Base-by-base conservation (phyloP, 2,888 invertebrate genomes). In the Tetheella fluctuosa region DNA sequence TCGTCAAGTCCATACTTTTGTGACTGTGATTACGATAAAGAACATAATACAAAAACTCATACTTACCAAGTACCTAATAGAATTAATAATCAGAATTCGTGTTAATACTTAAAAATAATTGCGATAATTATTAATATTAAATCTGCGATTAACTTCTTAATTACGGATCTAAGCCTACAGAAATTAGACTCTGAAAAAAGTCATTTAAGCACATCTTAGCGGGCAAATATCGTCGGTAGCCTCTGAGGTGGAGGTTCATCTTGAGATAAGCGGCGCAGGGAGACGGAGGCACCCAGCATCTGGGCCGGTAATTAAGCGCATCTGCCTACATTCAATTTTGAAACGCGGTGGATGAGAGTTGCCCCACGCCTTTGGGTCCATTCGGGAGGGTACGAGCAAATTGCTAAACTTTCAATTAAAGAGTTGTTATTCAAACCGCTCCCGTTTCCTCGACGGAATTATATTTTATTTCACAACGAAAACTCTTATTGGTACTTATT, bases 401-500 rank as follows among this genome's bases (percentile, higher is more conserved):
- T 92, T 92, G 91, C 92, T 91, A 91, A 92, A 93, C 92, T 93
- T 93, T 93, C 93, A 91, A 93, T 92, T 92, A 93, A 92, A 93
- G 92, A 93, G 92, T 91, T 92, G 92, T 91, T 93, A 91, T 89
- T 91, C 89, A 89, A 90, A 90, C 92, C 89, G 88, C 91, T 86
- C 80, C 75, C 84, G 77, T 86, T 82, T 86, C 80, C 85, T 84
- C 84, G 79, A 80, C 76, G 85, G 79, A 87, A 90, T 93, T 90
- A 90, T 91, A 86, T 91, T 90, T 90, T 91, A 91, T 91, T 89
- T 86, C 81, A 77, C 84, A 85, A 84, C 80, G 85, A 80, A 84
- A 85, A 81, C 84, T 87, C 86, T 82, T 83, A 86, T 84, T 83
- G 85, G 81, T 85, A 83, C 85, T 90, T 87, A 84, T 89, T 89